A percentile compares a stretch with the other conserved stretches of the same genome.
Evolutionary conservation across 2,113 vertebrate genomes (phyloP).

Genomic region (Chelonoidis abingdonii): DNA sequence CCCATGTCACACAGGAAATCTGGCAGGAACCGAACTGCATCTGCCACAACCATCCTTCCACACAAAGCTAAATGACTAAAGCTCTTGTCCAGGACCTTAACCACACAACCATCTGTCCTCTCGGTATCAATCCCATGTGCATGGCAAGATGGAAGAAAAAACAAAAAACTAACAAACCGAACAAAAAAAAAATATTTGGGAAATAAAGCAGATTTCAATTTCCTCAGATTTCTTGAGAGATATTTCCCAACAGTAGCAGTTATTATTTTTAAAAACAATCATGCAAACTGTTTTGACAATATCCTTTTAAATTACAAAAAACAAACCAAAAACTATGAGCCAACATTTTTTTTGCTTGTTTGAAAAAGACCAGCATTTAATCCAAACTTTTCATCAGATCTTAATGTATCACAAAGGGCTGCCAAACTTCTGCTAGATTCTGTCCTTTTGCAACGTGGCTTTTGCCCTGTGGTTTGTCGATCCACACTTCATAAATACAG

Average conservation of each 20-base stretch:
- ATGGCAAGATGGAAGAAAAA: not conserved
- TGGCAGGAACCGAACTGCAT: not conserved
- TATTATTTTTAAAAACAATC: not conserved
- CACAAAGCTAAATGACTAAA: not conserved
- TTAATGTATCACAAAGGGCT: not conserved
- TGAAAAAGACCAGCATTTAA: not conserved
- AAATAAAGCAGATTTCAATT: not conserved
- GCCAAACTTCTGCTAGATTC: slow-evolving; percentile 10
- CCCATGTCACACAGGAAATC: not conserved
- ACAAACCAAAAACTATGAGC: rapidly evolving
- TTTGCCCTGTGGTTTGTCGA: not conserved
- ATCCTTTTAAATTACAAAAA: not conserved
- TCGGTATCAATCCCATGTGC: not conserved
- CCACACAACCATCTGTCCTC: not conserved
- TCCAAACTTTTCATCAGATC: not conserved
- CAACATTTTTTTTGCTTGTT: not conserved
- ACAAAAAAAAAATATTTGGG: not conserved
- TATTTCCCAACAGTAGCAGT: not conserved
- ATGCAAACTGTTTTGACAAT: not conserved
- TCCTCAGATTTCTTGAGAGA: not conserved
- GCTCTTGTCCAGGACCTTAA: not conserved
- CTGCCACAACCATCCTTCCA: not conserved
- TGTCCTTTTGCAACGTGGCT: slow-evolving; percentile 16
- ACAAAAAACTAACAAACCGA: not conserved
- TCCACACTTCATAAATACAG: slow-evolving; percentile 5